phyloP scores from a whole-genome alignment of 2,797 vertebrate species.

The Macropodus opercularis region DNA sequence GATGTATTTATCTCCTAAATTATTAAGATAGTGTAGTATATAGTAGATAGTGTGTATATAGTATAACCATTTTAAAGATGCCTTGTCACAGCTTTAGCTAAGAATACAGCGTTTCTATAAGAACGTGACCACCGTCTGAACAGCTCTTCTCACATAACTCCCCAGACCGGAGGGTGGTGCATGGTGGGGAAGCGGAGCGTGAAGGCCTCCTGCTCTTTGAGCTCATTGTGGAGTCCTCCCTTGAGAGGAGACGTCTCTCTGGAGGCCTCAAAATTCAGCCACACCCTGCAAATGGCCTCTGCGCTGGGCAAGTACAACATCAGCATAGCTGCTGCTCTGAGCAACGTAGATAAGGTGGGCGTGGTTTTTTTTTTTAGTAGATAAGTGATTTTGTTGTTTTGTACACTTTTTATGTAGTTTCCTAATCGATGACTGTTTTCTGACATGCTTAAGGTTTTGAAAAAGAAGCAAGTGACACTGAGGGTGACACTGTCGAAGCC shows the following conservation, averaged over 20 bases:
- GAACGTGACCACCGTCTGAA: not conserved
- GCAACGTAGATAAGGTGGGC: conserved; percentile 80
- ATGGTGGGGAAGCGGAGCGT: conserved; percentile 69
- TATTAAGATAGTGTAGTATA: too few species aligned
- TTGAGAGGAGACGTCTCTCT: conserved; percentile 80
- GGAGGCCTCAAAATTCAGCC: conserved; percentile 75
- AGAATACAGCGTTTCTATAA: not conserved
- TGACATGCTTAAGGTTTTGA: conserved; percentile 70
- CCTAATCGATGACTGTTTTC: not conserved
- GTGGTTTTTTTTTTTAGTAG: not conserved
- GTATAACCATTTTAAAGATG: too few species aligned
- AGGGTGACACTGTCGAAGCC: conserved; percentile 69
- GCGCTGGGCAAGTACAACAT: conserved; percentile 79
- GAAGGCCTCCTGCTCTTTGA: conserved; percentile 76
- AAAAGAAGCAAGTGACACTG: conserved; percentile 76
- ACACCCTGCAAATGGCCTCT: conserved; percentile 80
- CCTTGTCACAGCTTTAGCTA: too few species aligned
- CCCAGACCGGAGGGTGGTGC: conserved; percentile 71
- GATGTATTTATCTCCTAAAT: too few species aligned
- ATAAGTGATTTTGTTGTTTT: not conserved
- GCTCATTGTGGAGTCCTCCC: conserved; percentile 83
- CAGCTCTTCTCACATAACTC: not conserved
- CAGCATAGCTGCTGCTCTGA: conserved; percentile 80
- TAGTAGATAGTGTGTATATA: too few species aligned
- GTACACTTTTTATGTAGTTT: not conserved